Evolutionary conservation across 2,113 vertebrate species (phyloP).

Genomic region (Pachypanchax playfairii): DNA sequence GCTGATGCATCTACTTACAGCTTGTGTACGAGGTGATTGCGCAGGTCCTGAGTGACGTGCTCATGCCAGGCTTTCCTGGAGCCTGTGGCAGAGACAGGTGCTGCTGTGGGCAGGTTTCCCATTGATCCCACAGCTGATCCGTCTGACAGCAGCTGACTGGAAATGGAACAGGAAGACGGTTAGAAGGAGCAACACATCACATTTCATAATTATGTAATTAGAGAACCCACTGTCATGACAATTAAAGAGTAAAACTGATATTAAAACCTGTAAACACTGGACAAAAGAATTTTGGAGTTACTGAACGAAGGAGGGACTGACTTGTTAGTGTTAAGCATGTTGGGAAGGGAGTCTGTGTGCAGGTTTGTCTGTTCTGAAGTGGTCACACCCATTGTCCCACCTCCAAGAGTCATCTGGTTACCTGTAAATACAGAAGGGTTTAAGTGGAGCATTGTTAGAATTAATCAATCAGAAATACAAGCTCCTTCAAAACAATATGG

Average conservation of each 20-base stretch:
- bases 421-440: conserved; percentile 74
- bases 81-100: conserved; percentile 89
- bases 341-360: conserved; percentile 90
- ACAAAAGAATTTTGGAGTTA: background rate
- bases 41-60: conserved; percentile 98
- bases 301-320: conserved; percentile 71
- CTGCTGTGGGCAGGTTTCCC: conserved; percentile 89
- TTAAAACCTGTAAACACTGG: no score
- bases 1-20: conserved; percentile 82
- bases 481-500: background rate
- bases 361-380: conserved; percentile 90
- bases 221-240: no score
- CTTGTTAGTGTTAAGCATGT: conserved; percentile 90
- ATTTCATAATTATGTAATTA: background rate
- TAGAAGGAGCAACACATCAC: background rate
- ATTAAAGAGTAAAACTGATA: background rate
- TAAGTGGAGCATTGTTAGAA: background rate
- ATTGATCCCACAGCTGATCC: conserved; percentile 85
- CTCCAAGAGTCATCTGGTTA: conserved; percentile 89
- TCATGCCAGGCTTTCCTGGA: conserved; percentile 98
- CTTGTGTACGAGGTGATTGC: conserved; percentile 98
- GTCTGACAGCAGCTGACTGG: conserved; percentile 90
- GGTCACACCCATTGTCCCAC: conserved; percentile 82
- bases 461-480: conserved; percentile 1
- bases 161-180: conserved; percentile 3